Base-by-base conservation (phyloP, 2,888 invertebrate species). In the Furcula furcula region DNA sequence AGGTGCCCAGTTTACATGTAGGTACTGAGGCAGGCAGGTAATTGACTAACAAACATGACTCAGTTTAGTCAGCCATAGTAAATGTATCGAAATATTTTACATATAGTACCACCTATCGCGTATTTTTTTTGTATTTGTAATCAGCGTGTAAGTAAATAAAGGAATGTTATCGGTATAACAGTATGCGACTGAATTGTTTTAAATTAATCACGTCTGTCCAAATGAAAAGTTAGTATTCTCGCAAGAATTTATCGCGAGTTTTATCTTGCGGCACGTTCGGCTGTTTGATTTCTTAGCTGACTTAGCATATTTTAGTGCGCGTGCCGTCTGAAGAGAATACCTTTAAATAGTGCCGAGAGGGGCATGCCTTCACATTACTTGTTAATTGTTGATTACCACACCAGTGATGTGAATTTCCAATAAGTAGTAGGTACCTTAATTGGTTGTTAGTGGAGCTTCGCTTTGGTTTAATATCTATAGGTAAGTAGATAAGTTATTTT, bases 221-320 rank as follows among this genome's bases (percentile, higher is more conserved):
- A 4, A 7, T 38, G 40, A 48, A 46, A 31, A 13, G 29, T 42
- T 21, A 31, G 13, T 31, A 38, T 57, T 50, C 53, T 58, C 44
- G 50, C 53, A 54, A 49, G 34, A 44, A 55, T 49, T 34, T 39
- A 40, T 11, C 31, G 30, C 15, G 29, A 27, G 15, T 26, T n/a
- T 30, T 14, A 34, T 31, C 37, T 41, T 29, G 32, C 32, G 35
- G 49, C 71, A 71, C 71, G 71, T 71, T 41, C 34, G 5, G 40
- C 20, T 35, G 44, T 46, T 35, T 48, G 35, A 19, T 19, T 26
- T 32, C 38, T 37, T 25, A 23, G 55, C 57, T 46, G 55, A 46
- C 34, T 37, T 15, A 38, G 51, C 55, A 38, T 31, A 36, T 40
- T 46, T 42, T 33, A 34, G n/a, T n/a, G 36, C 23, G 38, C 23